Conservation (phyloP, 2,888 invertebrate species). For the Leucoma salicis region DNA sequence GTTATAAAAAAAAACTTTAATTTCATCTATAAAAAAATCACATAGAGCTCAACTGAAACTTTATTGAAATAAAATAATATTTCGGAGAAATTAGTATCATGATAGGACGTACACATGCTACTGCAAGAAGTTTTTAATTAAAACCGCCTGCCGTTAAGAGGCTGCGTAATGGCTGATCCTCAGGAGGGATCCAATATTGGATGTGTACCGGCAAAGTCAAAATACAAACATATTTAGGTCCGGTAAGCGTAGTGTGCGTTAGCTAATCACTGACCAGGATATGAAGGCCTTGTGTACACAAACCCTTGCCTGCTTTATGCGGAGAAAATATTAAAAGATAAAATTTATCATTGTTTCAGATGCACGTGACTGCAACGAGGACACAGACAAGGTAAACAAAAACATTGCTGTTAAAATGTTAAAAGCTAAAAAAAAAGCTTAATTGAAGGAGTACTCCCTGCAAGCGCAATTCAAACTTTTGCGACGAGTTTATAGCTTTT, state of each 20-base stretch:
- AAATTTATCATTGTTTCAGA: slow-evolving; percentile 59
- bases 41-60: slow-evolving; percentile 33
- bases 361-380: slow-evolving; percentile 64
- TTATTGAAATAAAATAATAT: slow-evolving; percentile 70
- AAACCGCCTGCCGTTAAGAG: slow-evolving; percentile 79
- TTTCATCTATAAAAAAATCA: too few relatives aligned
- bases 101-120: slow-evolving; percentile 75
- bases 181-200: slow-evolving; percentile 76
- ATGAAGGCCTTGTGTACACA: slow-evolving; percentile 47
- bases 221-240: slow-evolving; percentile 81
- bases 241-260: slow-evolving; percentile 64
- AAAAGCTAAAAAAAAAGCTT: slow-evolving; percentile 51
- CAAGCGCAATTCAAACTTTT: slow-evolving; percentile 68
- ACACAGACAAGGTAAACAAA: slow-evolving; percentile 64
- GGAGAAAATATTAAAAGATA: slow-evolving; percentile 6
- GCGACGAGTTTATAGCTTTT: slow-evolving; percentile 71
- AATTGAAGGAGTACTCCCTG: slow-evolving; percentile 51
- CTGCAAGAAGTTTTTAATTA: slow-evolving; percentile 82
- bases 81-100: slow-evolving; percentile 71
- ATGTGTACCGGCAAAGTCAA: slow-evolving; percentile 70
- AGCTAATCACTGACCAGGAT: slow-evolving; percentile 72
- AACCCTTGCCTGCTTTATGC: slow-evolving; percentile 45
- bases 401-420: slow-evolving; percentile 39
- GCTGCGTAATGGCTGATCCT: slow-evolving; percentile 79
- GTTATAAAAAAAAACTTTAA: too few relatives aligned